Conservation (phyloP, 2,113 vertebrate genomes). For the Chauna torquata region DNA sequence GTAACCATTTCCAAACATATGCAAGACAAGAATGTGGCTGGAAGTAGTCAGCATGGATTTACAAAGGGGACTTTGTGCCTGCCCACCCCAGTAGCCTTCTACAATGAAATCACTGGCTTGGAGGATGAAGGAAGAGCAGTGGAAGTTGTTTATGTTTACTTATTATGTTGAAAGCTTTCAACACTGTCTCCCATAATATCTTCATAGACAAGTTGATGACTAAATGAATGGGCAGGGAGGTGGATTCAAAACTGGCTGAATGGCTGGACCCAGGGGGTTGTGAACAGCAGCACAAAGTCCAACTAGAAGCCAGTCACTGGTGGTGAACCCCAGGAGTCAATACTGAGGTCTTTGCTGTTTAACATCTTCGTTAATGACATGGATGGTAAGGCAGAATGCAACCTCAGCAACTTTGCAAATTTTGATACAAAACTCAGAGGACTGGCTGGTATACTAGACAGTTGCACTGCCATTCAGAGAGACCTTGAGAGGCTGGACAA, state of each 20-base stretch:
- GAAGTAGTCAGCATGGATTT: neutral
- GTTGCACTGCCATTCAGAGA: neutral
- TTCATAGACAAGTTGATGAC: neutral
- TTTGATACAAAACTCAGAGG: neutral
- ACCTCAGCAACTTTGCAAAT: neutral
- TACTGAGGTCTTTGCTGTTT: neutral
- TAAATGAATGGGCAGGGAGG: neutral
- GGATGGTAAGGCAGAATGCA: neutral
- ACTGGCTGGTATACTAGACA: neutral
- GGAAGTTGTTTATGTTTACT: neutral
- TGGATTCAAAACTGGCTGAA: neutral
- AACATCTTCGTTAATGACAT: neutral
- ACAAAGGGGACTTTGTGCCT: neutral
- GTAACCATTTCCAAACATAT: neutral
- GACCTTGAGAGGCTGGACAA: neutral
- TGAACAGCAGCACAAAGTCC: neutral
- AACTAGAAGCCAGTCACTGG: neutral
- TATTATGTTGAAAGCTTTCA: neutral
- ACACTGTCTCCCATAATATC: neutral
- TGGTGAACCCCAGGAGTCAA: neutral
- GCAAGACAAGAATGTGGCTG: neutral
- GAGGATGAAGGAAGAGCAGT: neutral
- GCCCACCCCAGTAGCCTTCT: neutral
- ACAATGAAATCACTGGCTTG: neutral
- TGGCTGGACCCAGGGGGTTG: neutral